Evolutionary conservation across 2,113 vertebrate genomes (phyloP).

Genomic region (Malurus melanocephalus): DNA sequence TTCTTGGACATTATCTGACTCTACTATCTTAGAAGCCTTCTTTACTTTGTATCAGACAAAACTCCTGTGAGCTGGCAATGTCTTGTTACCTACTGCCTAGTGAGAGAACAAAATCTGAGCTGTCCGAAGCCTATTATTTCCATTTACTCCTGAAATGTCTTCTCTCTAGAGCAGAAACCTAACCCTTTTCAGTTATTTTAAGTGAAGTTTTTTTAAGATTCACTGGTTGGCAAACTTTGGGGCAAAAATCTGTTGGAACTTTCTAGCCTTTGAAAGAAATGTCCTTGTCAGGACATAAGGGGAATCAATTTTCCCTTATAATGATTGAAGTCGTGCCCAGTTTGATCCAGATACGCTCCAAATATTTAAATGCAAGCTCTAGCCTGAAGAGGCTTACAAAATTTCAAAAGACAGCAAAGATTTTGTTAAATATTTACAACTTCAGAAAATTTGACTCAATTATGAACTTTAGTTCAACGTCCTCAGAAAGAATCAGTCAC

Average conservation of each 20-base stretch:
- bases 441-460: not conserved
- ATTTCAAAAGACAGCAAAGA: not conserved
- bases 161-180: not conserved
- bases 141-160: not conserved
- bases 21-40: not conserved
- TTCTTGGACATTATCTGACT: not conserved
- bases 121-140: not conserved
- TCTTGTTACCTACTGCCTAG: not conserved
- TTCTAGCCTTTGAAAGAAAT: not conserved
- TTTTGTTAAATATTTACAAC: not conserved
- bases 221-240: not conserved
- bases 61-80: not conserved
- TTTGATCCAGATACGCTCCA: not conserved
- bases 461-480: not conserved
- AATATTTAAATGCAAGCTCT: not conserved
- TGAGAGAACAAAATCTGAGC: rapidly evolving
- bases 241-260: not conserved
- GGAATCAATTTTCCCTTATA: not conserved
- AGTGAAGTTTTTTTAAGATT: not conserved
- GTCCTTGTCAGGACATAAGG: not conserved
- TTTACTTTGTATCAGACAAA: not conserved
- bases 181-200: not conserved
- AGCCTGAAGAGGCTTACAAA: not conserved
- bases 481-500: not conserved
- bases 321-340: not conserved